Conservation (phyloP, 2,888 invertebrate genomes). For the Latrodectus elegans region DNA sequence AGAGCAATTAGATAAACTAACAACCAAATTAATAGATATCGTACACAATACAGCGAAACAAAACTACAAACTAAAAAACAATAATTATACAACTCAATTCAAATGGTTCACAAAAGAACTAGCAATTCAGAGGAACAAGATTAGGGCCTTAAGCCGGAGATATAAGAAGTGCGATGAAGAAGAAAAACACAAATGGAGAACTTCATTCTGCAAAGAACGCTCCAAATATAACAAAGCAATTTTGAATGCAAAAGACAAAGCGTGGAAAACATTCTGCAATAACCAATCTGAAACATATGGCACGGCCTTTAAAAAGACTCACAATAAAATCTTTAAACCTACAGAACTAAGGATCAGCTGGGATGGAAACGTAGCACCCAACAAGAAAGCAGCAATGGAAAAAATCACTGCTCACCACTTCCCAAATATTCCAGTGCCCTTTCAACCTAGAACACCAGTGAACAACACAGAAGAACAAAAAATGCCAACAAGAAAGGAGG, state of each 20-base stretch:
- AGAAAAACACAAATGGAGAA: not conserved
- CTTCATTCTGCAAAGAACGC: not conserved
- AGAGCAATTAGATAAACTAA: not conserved
- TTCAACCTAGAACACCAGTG: not conserved
- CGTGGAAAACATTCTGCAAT: not conserved
- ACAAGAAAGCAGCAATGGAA: not conserved
- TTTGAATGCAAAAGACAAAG: not conserved
- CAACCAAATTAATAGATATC: not conserved
- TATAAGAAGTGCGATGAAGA: too few relatives aligned
- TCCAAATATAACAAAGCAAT: too few relatives aligned
- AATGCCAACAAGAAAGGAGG: not conserved
- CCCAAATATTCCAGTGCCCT: too few relatives aligned
- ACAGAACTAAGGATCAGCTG: not conserved
- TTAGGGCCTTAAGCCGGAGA: too few relatives aligned
- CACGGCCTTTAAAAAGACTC: not conserved
- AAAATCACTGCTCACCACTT: not conserved
- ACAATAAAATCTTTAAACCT: not conserved
- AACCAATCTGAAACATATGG: not conserved
- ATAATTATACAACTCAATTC: not conserved
- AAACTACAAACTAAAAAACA: not conserved
- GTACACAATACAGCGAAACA: fast-evolving
- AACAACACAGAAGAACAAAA: not conserved
- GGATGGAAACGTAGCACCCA: not conserved
- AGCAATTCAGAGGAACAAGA: too few relatives aligned
- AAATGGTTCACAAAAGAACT: not conserved